A percentile compares a stretch with the other conserved stretches of the same genome.
phyloP scores from a whole-genome alignment of 2,113 vertebrate genomes.

The Corythoichthys haematopterus region DNA sequence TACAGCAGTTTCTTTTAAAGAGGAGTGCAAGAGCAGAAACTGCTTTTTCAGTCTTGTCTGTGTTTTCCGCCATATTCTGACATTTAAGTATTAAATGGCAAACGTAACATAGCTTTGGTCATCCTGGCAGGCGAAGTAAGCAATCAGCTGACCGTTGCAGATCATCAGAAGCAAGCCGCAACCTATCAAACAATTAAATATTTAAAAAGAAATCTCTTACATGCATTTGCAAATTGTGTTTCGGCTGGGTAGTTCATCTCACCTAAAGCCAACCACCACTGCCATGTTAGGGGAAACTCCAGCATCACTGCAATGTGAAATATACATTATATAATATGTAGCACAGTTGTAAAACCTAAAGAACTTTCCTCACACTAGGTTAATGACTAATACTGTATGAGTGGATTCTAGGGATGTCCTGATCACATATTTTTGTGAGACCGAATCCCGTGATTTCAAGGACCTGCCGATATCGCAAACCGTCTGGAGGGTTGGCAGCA shows the following conservation, averaged over 20 bases:
- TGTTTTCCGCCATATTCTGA: neutral
- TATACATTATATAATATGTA: neutral
- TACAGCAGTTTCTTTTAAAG: too few species aligned
- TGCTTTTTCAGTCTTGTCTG: too few species aligned
- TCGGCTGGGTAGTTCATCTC: slow-evolving; percentile 26
- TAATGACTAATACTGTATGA: neutral
- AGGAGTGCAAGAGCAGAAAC: too few species aligned
- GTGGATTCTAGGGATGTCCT: too few species aligned
- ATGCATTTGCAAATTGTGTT: neutral
- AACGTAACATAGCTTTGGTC: slow-evolving; percentile 55
- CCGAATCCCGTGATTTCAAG: too few species aligned
- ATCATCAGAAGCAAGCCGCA: slow-evolving; percentile 75
- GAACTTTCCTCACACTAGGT: too few species aligned
- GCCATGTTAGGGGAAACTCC: slow-evolving; percentile 79
- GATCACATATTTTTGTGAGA: too few species aligned
- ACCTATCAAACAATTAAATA: slow-evolving; percentile 41
- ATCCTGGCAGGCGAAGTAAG: slow-evolving; percentile 67
- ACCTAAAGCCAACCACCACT: slow-evolving; percentile 86
- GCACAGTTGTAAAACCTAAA: neutral
- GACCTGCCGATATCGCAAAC: too few species aligned
- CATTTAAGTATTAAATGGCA: slow-evolving; percentile 48
- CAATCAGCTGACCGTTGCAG: slow-evolving; percentile 71
- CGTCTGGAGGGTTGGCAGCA: too few species aligned
- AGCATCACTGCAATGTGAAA: slow-evolving; percentile 72
- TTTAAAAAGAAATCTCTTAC: neutral